These are phyloP conservation scores for Platichthys stellatus DNA, from an alignment of 2,113 vertebrate species.

Conservation along the genomic window DNA sequence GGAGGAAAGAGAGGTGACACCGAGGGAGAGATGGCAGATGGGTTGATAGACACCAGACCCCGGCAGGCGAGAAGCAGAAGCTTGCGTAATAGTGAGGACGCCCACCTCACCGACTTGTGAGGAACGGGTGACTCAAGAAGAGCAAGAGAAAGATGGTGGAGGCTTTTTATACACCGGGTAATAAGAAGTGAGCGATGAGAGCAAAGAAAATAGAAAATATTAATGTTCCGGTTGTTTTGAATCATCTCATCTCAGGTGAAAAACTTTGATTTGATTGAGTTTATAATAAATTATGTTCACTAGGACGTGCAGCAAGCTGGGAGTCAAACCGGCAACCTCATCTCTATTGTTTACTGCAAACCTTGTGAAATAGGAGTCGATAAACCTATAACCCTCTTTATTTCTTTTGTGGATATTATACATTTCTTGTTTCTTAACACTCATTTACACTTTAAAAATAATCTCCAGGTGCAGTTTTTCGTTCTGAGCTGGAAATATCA, in stretches of 20 bases:
- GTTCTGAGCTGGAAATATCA: neutral
- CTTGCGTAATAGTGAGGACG: slow-evolving; percentile 75
- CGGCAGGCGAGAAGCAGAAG: slow-evolving; percentile 66
- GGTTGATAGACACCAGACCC: slow-evolving; percentile 80
- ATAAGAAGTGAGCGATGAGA: neutral
- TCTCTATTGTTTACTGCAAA: no score
- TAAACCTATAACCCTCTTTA: no score
- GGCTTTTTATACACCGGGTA: neutral
- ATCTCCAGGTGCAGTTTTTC: no score
- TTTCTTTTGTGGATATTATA: no score
- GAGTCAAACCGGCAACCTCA: no score
- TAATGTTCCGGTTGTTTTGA: no score
- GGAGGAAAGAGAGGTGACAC: slow-evolving; percentile 34
- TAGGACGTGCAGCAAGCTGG: no score
- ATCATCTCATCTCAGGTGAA: no score
- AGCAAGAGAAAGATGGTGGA: slow-evolving; percentile 6
- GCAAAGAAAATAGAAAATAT: neutral
- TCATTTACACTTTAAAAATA: no score
- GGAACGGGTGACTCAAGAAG: slow-evolving; percentile 73
- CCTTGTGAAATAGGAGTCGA: no score
- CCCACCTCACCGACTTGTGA: slow-evolving; percentile 75
- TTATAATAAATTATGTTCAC: no score
- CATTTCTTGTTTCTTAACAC: neutral
- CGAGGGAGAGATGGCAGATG: slow-evolving; percentile 76
- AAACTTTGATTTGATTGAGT: no score